phyloP scores from a whole-genome alignment of 2,113 vertebrate species.

The Sceloporus tristichus region DNA sequence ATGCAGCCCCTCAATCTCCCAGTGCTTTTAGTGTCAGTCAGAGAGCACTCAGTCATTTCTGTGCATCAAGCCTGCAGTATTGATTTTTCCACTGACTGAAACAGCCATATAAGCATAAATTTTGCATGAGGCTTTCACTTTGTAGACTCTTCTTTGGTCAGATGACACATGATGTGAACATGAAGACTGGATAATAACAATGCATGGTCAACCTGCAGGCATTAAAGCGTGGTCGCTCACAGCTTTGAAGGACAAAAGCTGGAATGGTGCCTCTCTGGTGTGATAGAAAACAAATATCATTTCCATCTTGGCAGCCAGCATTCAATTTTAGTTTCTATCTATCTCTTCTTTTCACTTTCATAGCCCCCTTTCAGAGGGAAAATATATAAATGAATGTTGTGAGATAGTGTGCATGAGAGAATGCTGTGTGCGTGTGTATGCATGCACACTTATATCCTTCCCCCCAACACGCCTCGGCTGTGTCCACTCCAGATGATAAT shows the following conservation, averaged over 20 bases:
- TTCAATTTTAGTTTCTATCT: slow-evolving; percentile 71
- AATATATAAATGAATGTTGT: background rate
- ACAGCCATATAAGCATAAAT: slow-evolving; percentile 99
- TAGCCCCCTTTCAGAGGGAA: slow-evolving; percentile 42
- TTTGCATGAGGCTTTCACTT: slow-evolving; percentile 99
- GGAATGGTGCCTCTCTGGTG: slow-evolving; percentile 67
- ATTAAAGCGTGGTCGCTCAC: slow-evolving; percentile 78
- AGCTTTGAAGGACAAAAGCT: slow-evolving; percentile 85
- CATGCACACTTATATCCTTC: background rate
- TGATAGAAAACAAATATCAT: slow-evolving; percentile 77
- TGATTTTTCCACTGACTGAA: slow-evolving; percentile 99
- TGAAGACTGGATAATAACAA: slow-evolving; percentile 93
- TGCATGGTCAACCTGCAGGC: slow-evolving; percentile 86
- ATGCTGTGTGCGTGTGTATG: rapidly evolving
- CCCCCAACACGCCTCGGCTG: slow-evolving; percentile 40
- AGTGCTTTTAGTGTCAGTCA: slow-evolving; percentile 99
- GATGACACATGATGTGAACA: slow-evolving; percentile 96
- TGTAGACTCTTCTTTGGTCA: slow-evolving; percentile 93
- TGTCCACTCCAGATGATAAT: slow-evolving; percentile 69
- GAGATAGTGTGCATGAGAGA: background rate
- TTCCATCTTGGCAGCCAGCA: slow-evolving; percentile 74
- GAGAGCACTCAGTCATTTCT: slow-evolving; percentile 98
- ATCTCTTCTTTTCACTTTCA: slow-evolving; percentile 39
- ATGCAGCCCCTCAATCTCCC: slow-evolving; percentile 91
- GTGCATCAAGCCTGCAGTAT: slow-evolving; percentile 96